phyloP scores from a whole-genome alignment of 2,113 vertebrate genomes.

The Panurus biarmicus region DNA sequence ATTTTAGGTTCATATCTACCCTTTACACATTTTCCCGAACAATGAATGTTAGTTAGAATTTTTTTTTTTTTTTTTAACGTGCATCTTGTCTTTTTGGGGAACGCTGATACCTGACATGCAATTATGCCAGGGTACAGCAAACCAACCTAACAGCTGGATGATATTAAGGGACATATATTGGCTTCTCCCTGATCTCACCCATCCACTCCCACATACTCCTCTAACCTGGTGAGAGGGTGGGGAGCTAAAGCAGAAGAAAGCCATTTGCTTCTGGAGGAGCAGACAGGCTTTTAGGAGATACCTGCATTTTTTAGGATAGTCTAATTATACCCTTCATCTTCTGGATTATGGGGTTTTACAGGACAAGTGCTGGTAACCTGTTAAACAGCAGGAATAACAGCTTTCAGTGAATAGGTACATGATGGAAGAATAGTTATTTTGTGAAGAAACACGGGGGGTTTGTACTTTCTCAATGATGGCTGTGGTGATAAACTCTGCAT shows the following conservation, averaged over 20 bases:
- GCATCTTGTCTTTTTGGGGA: not conserved
- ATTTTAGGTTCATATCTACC: not conserved
- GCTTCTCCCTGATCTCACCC: not conserved
- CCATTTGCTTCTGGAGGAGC: not conserved
- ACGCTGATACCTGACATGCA: not conserved
- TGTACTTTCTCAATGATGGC: not conserved
- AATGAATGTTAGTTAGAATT: not conserved
- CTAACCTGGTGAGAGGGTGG: not conserved
- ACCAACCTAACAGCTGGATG: not conserved
- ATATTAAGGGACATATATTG: not conserved
- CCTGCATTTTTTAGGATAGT: not conserved
- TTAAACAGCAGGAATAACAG: not conserved
- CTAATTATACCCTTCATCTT: not conserved
- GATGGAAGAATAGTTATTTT: not conserved
- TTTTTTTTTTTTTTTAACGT: not conserved
- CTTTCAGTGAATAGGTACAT: not conserved
- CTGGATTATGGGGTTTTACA: not conserved
- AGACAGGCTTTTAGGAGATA: not conserved
- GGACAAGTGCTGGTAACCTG: not conserved
- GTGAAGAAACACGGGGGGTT: rapidly evolving
- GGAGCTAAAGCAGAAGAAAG: not conserved
- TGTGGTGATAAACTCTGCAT: not conserved
- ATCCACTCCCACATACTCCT: not conserved
- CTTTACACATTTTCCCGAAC: not conserved
- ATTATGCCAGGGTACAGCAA: rapidly evolving